Conservation (phyloP, 2,113 vertebrate genomes). For the Dolichallabes microphthalmus region DNA sequence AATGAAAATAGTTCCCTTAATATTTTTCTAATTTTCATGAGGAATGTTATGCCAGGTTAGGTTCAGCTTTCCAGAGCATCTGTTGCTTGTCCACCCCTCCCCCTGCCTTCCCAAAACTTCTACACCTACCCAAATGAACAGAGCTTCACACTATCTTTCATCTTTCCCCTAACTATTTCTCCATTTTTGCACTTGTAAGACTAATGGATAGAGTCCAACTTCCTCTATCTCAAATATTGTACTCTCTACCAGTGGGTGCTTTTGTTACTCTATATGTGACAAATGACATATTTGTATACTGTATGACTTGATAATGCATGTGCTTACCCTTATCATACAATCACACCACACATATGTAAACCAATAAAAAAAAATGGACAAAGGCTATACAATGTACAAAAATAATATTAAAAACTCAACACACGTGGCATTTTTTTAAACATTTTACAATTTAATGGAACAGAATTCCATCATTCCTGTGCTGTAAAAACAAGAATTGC, state of each 20-base stretch:
- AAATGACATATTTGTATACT: neutral
- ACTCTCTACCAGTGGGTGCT: conserved; percentile 15
- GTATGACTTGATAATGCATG: neutral
- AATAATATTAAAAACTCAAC: neutral
- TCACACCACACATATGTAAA: neutral
- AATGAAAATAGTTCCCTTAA: neutral
- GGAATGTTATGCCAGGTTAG: neutral
- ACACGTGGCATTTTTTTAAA: conserved; percentile 31
- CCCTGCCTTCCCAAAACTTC: conserved; percentile 8
- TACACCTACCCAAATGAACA: conserved; percentile 24
- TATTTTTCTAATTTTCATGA: neutral
- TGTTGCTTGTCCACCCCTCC: conserved; percentile 1
- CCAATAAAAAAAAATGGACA: neutral
- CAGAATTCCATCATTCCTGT: conserved; percentile 52
- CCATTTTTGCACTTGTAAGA: conserved; percentile 46
- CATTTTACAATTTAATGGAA: conserved; percentile 50
- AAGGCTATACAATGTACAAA: neutral
- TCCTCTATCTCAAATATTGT: conserved; percentile 20
- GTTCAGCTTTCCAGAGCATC: neutral
- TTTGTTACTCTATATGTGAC: neutral
- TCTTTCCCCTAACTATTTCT: conserved; percentile 35
- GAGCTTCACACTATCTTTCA: conserved; percentile 22
- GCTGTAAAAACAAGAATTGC: conserved; percentile 56
- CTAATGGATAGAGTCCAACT: conserved; percentile 38
- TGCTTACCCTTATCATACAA: neutral